Evolutionary conservation across 2,113 vertebrate species (phyloP).

Genomic region (Corythornis vintsioides): DNA sequence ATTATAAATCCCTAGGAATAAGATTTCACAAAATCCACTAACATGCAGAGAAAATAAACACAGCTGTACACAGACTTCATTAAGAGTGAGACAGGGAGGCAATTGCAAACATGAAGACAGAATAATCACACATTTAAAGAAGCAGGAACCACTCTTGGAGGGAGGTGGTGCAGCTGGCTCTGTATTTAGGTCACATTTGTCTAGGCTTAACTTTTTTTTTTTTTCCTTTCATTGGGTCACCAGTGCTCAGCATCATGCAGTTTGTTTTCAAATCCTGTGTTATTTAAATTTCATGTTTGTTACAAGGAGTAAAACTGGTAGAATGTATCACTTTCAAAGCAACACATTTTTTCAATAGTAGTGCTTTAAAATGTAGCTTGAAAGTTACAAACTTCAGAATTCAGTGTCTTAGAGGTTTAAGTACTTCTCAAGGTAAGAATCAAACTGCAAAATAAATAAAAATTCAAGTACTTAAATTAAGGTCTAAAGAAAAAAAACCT

Average conservation of each 20-base stretch:
- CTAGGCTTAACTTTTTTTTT: neutral
- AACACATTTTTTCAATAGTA: neutral
- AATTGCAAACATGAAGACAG: neutral
- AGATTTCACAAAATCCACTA: neutral
- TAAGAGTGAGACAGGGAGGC: neutral
- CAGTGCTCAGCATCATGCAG: neutral
- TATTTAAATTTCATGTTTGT: neutral
- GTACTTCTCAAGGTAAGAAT: neutral
- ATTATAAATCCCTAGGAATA: neutral
- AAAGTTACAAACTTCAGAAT: neutral
- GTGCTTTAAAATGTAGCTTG: neutral
- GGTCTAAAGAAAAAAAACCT: neutral
- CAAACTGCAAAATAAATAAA: neutral
- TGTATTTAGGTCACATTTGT: neutral
- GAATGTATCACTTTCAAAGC: neutral
- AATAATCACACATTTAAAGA: neutral
- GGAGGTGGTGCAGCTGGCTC: neutral
- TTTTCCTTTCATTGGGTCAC: neutral
- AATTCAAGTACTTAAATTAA: neutral
- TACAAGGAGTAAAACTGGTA: neutral
- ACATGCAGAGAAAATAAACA: slow-evolving; percentile 32
- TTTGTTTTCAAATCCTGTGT: neutral
- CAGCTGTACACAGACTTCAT: neutral
- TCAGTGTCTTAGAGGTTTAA: neutral
- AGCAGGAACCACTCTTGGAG: neutral